Evolutionary conservation across 2,888 invertebrate species (phyloP).

Genomic region (Griposia aprilina): DNA sequence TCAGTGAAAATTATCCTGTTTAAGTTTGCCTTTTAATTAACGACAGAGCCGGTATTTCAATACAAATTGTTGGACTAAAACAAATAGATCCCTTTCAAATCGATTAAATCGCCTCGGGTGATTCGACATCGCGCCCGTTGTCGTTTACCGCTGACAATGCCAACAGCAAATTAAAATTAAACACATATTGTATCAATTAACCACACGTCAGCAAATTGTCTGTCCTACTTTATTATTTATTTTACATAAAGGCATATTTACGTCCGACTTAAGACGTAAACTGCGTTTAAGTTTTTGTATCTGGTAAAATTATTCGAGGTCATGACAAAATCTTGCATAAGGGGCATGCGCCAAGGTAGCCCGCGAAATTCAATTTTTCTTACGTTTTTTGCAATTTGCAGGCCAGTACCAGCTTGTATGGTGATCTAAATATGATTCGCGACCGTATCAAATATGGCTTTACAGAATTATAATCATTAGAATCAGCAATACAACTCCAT

Average conservation of each 20-base stretch:
- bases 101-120: conserved; percentile 58
- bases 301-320: neutral
- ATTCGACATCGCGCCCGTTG: conserved; percentile 52
- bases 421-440: no score
- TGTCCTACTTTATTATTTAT: conserved; percentile 63
- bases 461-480: no score
- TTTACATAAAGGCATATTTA: conserved; percentile 46
- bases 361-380: no score
- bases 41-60: conserved; percentile 29
- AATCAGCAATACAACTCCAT: no score
- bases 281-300: conserved; percentile 14
- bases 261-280: neutral
- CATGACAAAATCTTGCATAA: neutral
- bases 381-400: no score
- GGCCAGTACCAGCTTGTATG: no score
- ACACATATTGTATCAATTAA: conserved; percentile 69
- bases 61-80: conserved; percentile 42
- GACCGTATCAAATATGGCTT: no score
- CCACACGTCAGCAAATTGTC: conserved; percentile 64
- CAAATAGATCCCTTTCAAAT: conserved; percentile 60
- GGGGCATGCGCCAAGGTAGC: no score
- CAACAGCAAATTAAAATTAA: conserved; percentile 68
- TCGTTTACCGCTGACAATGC: conserved; percentile 66
- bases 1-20: conserved; percentile 18
- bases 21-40: conserved; percentile 42